Evolutionary conservation across 2,797 vertebrate genomes (phyloP).

Genomic region (Myiotriccus ornatus): DNA sequence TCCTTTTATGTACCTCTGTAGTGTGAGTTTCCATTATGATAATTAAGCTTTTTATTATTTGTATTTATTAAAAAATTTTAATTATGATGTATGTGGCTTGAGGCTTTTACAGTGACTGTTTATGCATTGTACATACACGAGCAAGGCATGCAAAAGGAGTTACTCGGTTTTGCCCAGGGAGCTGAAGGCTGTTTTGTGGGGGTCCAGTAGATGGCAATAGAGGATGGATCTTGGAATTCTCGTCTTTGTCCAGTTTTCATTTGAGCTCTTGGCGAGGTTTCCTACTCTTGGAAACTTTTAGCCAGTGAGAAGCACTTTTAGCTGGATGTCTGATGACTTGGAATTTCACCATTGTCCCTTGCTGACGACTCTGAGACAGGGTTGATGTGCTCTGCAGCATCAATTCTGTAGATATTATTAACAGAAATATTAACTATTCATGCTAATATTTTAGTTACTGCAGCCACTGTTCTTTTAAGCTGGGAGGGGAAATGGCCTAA

Average conservation of each 20-base stretch:
- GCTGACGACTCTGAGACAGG: neutral
- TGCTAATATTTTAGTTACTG: neutral
- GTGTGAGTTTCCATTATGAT: neutral
- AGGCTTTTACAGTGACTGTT: neutral
- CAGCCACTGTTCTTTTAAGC: neutral
- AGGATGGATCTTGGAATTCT: neutral
- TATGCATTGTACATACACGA: neutral
- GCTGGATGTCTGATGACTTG: neutral
- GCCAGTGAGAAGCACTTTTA: neutral
- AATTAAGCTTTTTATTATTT: neutral
- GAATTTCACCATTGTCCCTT: neutral
- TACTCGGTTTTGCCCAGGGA: neutral
- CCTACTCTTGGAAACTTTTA: neutral
- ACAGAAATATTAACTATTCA: neutral
- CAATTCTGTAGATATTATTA: neutral
- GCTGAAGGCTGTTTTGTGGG: neutral
- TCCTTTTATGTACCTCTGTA: neutral
- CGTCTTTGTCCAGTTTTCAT: neutral
- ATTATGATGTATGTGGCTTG: neutral
- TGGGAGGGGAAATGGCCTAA: neutral
- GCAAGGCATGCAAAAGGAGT: neutral
- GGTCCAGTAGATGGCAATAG: neutral
- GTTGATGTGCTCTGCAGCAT: neutral
- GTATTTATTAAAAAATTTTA: neutral
- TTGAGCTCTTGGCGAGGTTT: neutral